phyloP scores from a whole-genome alignment of 2,888 invertebrate genomes.

The Lampropteryx suffumata region DNA sequence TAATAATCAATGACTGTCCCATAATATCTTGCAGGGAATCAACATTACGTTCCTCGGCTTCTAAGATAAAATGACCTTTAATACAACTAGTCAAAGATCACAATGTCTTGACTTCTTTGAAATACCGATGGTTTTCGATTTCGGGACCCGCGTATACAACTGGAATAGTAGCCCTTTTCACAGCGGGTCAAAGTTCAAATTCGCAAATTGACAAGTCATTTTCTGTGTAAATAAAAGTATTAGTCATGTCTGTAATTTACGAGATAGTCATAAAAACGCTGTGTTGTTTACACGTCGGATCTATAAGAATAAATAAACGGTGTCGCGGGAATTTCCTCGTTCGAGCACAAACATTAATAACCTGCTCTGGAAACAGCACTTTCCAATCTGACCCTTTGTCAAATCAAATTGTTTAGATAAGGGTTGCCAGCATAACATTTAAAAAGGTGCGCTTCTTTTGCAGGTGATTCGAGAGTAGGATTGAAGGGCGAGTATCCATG shows the following conservation, averaged over 20 bases:
- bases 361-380: too few relatives aligned
- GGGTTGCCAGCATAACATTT: too few relatives aligned
- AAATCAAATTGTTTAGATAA: too few relatives aligned
- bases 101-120: neutral
- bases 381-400: too few relatives aligned
- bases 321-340: too few relatives aligned
- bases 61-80: neutral
- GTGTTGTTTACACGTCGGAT: slow-evolving; percentile 17
- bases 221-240: slow-evolving; percentile 36
- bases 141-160: too few relatives aligned
- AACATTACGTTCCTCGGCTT: neutral
- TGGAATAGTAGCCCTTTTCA: slow-evolving; percentile 1
- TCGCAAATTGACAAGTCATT: neutral
- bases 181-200: slow-evolving; percentile 5
- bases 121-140: neutral
- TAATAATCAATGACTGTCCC: neutral
- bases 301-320: neutral
- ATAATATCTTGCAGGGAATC: neutral
- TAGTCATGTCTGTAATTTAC: slow-evolving; percentile 32
- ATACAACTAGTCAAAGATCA: neutral
- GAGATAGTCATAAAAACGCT: slow-evolving; percentile 11
- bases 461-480: too few relatives aligned
- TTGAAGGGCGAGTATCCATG: too few relatives aligned
- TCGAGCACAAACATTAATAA: too few relatives aligned
- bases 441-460: too few relatives aligned